phyloP scores from a whole-genome alignment of 2,797 vertebrate genomes.

The Acanthornis magna region DNA sequence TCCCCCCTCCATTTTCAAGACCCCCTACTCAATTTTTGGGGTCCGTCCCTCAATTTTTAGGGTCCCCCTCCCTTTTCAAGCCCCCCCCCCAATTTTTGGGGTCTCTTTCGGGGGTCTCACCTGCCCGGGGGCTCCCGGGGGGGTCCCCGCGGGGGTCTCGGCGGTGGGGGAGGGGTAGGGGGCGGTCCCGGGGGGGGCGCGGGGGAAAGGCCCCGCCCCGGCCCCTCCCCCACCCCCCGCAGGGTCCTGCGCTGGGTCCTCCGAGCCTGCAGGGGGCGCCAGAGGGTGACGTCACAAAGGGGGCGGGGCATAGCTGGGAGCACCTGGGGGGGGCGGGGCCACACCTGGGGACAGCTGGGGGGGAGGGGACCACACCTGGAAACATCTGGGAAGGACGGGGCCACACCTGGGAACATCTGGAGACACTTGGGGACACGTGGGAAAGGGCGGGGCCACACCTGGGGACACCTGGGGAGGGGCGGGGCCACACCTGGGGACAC shows the following conservation, averaged over 20 bases:
- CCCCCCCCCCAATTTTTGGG: not conserved
- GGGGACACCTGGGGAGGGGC: not conserved
- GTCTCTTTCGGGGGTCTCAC: not conserved
- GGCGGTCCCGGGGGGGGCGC: not conserved
- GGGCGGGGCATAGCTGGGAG: not conserved
- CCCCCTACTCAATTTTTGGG: too few relatives aligned
- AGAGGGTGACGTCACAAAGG: not conserved
- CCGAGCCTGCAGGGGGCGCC: not conserved
- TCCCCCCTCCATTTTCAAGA: too few relatives aligned
- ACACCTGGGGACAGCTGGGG: too few relatives aligned
- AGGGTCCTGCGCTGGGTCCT: not conserved
- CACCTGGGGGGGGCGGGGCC: too few relatives aligned
- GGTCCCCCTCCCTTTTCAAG: too few relatives aligned
- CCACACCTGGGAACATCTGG: too few relatives aligned
- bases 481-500: too few relatives aligned
- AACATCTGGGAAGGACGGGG: too few relatives aligned
- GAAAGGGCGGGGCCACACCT: too few relatives aligned
- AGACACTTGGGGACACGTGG: too few relatives aligned
- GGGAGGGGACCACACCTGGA: too few relatives aligned
- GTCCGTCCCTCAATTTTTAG: too few relatives aligned
- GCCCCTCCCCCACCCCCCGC: not conserved
- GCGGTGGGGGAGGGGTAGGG: not conserved
- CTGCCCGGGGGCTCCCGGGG: not conserved
- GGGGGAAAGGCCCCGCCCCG: not conserved
- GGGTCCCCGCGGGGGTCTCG: not conserved